Evolutionary conservation across 2,888 invertebrate species (phyloP).

Genomic region (Brachyopa scutellaris): DNA sequence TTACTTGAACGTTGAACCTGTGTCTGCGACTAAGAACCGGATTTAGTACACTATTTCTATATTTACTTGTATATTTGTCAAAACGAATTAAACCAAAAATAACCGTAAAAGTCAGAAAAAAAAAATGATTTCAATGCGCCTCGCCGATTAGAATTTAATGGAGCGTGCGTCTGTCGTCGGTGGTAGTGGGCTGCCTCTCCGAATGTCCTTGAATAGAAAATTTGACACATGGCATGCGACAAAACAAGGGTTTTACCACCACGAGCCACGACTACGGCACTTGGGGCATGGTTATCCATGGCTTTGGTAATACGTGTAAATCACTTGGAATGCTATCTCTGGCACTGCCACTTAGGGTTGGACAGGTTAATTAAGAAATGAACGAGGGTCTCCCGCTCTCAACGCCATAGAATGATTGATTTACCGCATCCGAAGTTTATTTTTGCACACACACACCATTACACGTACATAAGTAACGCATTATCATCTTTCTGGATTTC

Average conservation of each 20-base stretch:
- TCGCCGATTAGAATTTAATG: slow-evolving; percentile 21
- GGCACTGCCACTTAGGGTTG: slow-evolving; percentile 39
- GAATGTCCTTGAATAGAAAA: neutral
- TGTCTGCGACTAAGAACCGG: neutral
- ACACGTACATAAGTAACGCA: too few relatives aligned
- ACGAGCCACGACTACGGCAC: too few relatives aligned
- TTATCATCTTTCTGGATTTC: neutral
- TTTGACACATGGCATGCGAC: slow-evolving; percentile 39
- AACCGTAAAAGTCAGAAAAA: neutral
- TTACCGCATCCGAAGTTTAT: slow-evolving; percentile 36
- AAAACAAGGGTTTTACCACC: slow-evolving; percentile 15
- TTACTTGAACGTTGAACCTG: slow-evolving; percentile 20
- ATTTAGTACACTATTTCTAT: neutral
- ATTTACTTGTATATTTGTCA: slow-evolving; percentile 6
- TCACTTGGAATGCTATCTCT: slow-evolving; percentile 35
- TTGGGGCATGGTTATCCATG: neutral
- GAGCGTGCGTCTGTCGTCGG: neutral
- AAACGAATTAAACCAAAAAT: too few relatives aligned
- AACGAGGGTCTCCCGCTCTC: slow-evolving; percentile 42
- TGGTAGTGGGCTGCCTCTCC: neutral
- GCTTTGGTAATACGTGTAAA: slow-evolving; percentile 24
- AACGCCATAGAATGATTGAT: slow-evolving; percentile 32
- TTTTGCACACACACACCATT: neutral
- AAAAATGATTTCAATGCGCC: slow-evolving; percentile 26
- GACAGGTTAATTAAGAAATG: slow-evolving; percentile 61